Evolutionary conservation across 2,113 vertebrate genomes (phyloP).

Genomic region (Urocynchramus pylzowi): DNA sequence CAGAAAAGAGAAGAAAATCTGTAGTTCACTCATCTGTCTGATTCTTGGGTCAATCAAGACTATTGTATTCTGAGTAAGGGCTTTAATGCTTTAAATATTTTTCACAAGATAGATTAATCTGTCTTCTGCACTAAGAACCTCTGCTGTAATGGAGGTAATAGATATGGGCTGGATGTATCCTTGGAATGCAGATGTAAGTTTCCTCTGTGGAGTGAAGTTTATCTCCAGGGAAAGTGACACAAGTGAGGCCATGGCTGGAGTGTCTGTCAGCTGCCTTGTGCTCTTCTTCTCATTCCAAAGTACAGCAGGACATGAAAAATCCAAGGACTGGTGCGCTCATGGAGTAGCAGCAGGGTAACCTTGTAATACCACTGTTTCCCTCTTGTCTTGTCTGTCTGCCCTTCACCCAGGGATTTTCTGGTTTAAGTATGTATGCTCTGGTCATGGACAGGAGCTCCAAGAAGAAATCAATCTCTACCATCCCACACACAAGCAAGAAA

Average conservation of each 20-base stretch:
- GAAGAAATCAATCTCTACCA: background rate
- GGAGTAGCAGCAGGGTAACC: fast-evolving
- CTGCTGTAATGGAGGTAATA: background rate
- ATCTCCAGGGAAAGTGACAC: background rate
- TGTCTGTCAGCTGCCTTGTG: background rate
- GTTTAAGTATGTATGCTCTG: background rate
- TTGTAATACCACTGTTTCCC: background rate
- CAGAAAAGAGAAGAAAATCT: background rate
- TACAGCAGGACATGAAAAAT: background rate
- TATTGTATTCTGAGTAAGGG: background rate
- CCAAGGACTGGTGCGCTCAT: background rate
- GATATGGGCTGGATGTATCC: fast-evolving
- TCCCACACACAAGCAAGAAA: background rate
- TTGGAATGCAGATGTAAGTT: fast-evolving
- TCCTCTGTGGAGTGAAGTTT: background rate
- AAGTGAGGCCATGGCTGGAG: background rate
- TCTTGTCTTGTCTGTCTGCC: background rate
- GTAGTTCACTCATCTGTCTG: background rate
- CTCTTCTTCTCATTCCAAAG: background rate
- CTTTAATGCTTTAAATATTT: background rate
- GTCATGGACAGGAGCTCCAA: background rate
- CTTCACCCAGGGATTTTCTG: background rate
- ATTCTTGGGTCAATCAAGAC: background rate
- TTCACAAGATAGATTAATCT: background rate
- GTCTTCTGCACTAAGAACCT: background rate